Conservation (phyloP, 53 echinoderm and acorn worm genomes). For the Hippasteria phrygiana region DNA sequence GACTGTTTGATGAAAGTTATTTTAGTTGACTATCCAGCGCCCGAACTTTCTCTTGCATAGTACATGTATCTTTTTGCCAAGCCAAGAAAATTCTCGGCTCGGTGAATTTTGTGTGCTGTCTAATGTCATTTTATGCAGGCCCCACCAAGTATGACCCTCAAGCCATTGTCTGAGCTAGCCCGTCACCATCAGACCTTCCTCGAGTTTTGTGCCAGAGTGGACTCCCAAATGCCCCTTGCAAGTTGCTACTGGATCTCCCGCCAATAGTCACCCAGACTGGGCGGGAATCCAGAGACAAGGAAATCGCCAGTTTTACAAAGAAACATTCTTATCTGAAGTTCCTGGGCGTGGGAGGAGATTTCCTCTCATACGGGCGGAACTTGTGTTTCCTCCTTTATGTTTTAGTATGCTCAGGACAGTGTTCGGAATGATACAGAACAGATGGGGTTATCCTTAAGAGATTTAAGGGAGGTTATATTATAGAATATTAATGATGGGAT, state of each 20-base stretch:
- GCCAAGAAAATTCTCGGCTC: too few relatives aligned
- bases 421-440: neutral
- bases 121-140: too few relatives aligned
- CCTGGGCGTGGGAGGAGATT: neutral
- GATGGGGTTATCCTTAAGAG: neutral
- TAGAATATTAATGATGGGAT: neutral
- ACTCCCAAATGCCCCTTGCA: neutral
- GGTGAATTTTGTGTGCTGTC: too few relatives aligned
- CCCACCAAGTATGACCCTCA: too few relatives aligned
- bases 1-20: neutral
- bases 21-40: too few relatives aligned
- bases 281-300: slow-evolving; percentile 16
- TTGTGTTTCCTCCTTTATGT: neutral
- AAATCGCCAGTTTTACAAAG: slow-evolving; percentile 31
- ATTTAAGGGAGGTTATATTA: neutral
- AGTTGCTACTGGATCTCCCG: neutral
- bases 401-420: neutral
- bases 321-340: slow-evolving; percentile 8
- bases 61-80: too few relatives aligned
- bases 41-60: too few relatives aligned
- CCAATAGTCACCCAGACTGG: slow-evolving; percentile 30
- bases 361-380: neutral
- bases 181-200: neutral
- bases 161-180: neutral
- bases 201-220: neutral